Evolutionary conservation across 2,113 vertebrate genomes (phyloP).

Genomic region (cat (Felis catus)): DNA sequence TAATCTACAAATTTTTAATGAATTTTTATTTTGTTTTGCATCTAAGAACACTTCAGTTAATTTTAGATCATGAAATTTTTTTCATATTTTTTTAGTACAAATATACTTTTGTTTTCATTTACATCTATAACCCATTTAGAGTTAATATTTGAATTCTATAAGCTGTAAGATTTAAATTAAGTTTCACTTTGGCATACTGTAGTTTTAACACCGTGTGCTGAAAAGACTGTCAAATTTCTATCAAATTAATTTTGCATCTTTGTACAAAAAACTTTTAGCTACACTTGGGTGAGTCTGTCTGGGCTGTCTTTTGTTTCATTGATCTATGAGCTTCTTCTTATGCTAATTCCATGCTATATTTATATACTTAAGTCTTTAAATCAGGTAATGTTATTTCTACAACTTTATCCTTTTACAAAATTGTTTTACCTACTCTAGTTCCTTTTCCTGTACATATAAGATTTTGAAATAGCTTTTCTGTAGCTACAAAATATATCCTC

Average conservation of each 20-base stretch:
- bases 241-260: background rate
- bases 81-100: background rate
- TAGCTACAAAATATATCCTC: background rate
- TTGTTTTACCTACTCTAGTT: background rate
- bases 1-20: background rate
- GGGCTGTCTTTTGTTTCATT: background rate
- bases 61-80: background rate
- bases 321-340: background rate
- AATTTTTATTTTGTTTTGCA: background rate
- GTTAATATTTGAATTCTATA: background rate
- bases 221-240: background rate
- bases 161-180: background rate
- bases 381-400: background rate
- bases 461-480: background rate
- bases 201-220: background rate
- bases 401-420: background rate
- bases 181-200: background rate
- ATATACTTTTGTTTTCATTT: background rate
- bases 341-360: background rate
- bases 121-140: background rate
- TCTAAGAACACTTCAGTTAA: background rate
- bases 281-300: background rate
- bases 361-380: background rate
- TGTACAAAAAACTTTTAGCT: background rate
- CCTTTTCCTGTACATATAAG: background rate